Conservation (phyloP, 2,888 invertebrate genomes). For the Pseudococcus jackbeardsleyi region DNA sequence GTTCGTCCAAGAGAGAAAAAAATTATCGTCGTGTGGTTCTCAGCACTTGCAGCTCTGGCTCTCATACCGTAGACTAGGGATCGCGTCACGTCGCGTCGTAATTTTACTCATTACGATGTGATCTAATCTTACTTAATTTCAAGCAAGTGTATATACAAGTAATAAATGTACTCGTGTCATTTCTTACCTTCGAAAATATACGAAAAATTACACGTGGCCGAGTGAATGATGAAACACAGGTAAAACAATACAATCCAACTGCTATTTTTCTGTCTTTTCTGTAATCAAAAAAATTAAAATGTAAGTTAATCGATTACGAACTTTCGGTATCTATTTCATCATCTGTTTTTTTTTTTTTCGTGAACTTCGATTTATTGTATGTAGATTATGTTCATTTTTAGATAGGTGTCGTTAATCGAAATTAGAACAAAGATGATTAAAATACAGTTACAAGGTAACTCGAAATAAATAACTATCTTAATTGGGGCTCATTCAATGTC, state of each 20-base stretch:
- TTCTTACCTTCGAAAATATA: constrained; percentile 29
- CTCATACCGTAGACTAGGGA: no score
- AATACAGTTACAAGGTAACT: background rate
- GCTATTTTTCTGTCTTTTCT: constrained; percentile 18
- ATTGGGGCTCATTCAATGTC: no score
- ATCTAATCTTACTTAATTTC: background rate
- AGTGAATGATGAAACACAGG: background rate
- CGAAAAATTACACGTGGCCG: constrained; percentile 31
- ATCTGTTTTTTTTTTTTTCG: background rate
- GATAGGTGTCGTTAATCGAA: background rate
- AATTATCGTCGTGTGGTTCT: background rate
- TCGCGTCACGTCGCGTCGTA: background rate
- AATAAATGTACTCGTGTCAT: background rate
- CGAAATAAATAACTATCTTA: background rate
- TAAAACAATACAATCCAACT: constrained; percentile 52
- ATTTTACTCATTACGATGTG: background rate
- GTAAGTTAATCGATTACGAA: background rate
- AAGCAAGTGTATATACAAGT: background rate
- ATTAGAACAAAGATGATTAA: background rate
- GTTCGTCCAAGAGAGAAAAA: background rate
- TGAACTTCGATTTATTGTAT: background rate
- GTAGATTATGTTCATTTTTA: background rate
- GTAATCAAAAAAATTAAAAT: background rate
- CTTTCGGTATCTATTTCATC: background rate
- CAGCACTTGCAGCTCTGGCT: no score